Conservation (phyloP, 2,113 vertebrate genomes). For the Chitala chitala region DNA sequence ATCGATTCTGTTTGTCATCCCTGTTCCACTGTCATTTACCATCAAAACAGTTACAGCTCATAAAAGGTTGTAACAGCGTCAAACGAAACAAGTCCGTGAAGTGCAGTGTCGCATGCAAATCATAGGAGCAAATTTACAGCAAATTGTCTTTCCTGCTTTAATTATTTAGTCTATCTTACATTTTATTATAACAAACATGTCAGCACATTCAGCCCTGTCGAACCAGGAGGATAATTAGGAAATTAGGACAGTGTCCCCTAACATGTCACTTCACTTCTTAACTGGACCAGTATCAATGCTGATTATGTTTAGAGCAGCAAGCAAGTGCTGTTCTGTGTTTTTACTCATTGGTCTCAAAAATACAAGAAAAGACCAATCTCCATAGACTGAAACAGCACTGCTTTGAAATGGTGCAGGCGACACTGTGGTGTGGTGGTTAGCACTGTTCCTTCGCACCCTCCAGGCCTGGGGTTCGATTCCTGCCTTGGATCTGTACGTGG, state of each 20-base stretch:
- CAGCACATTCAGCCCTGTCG: conserved; percentile 7
- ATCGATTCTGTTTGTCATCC: no score
- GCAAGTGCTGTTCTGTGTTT: background rate
- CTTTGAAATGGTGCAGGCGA: no score
- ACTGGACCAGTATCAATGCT: background rate
- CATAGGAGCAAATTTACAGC: background rate
- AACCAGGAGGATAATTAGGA: conserved; percentile 17
- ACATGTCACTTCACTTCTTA: background rate
- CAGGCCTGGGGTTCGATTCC: no score
- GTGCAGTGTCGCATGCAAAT: background rate
- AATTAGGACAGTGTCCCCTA: conserved; percentile 2
- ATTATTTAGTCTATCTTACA: conserved; percentile 14
- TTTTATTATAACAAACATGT: conserved; percentile 16
- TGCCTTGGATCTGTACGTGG: no score
- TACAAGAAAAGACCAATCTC: background rate
- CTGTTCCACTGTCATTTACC: no score
- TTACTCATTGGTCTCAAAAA: background rate
- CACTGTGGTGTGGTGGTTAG: no score
- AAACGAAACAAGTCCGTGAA: no score
- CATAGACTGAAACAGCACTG: no score
- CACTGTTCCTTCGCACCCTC: no score
- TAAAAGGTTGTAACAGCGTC: no score
- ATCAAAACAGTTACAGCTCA: no score
- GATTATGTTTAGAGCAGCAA: background rate
- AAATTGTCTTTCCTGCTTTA: conserved; percentile 2